Base-by-base conservation (phyloP, 1,140 invertebrate genomes). In the Aphidius ervi region DNA sequence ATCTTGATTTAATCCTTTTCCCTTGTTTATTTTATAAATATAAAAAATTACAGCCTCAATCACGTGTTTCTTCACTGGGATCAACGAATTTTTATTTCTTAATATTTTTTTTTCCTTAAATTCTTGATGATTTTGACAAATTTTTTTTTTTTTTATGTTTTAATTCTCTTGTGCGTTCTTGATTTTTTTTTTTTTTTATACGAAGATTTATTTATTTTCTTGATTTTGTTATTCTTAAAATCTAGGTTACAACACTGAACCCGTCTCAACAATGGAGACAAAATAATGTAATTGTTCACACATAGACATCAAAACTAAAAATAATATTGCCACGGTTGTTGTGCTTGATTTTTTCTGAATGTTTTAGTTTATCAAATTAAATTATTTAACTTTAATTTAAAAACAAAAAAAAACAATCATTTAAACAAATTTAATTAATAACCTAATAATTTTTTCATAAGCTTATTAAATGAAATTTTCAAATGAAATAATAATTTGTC, bases 221-320 rank as follows among this genome's bases (percentile, higher is more conserved):
- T 9, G 42, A 46, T 68, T 58, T 64, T 45, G 56, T 53, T 74
- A 70, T 71, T 39, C 73, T 76, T 76, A 76, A 67, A 76, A 71
- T 46, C 74, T 77, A 77, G 73, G 74, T 77, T 77, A 76, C 75
- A 71, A 76, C 75, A 77, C 75, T 72, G 72, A 77, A 77, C 74
- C 75, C 64, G 75, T 77, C 73, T 75, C 74, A 40, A 40, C 65
- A 62, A 61, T 55, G 50, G 71, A 73, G 74, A 79, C 75, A 77
- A 79, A 76, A 76, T 74, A 77, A 77, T 75, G 67, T 71, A 73
- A 72, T 62, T 65, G 66, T 68, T 59, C 40, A 50, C 72, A 73
- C 69, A 70, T 69, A 67, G 57, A 68, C 58, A 9, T 9, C 45
- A 46, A 46, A 9, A 46, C 9, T 9, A 3, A 46, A 9, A 9